Evolutionary conservation across 1,140 invertebrate genomes (phyloP).

Genomic region (Conopomorpha cramerella): DNA sequence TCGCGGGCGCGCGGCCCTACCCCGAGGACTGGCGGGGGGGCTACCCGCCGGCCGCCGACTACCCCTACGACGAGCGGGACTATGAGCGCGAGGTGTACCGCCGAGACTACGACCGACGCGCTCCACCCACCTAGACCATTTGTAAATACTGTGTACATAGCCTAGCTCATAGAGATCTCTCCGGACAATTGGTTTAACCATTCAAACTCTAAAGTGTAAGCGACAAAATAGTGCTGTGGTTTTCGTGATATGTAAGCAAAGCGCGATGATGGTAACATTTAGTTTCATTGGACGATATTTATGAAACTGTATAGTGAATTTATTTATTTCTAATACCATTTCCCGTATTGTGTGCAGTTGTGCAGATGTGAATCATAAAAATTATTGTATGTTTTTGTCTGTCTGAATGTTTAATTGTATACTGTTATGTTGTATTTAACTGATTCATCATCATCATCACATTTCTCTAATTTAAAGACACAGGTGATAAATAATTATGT

Average conservation of each 20-base stretch:
- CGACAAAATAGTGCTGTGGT: constrained; percentile 54
- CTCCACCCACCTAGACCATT: constrained; percentile 30
- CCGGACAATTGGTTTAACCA: constrained; percentile 31
- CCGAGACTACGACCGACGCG: constrained; percentile 45
- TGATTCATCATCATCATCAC: constrained; percentile 17
- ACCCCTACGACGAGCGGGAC: constrained; percentile 40
- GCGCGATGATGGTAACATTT: constrained; percentile 25
- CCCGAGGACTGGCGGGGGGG: constrained; percentile 46
- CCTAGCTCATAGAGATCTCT: constrained; percentile 29
- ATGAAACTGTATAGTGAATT: constrained; percentile 57
- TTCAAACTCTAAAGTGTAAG: constrained; percentile 43
- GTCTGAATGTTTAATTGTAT: constrained; percentile 23
- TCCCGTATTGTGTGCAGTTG: constrained; percentile 46
- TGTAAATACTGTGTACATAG: constrained; percentile 33
- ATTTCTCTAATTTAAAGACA: constrained; percentile 27
- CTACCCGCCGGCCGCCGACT: constrained; percentile 34
- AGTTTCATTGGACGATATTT: constrained; percentile 29
- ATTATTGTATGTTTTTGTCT: constrained; percentile 45
- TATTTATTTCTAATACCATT: constrained; percentile 52
- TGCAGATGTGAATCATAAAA: constrained; percentile 43
- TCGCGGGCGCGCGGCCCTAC: constrained; percentile 35
- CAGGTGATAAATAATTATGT: constrained; percentile 47
- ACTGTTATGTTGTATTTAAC: constrained; percentile 42
- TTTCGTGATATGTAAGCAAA: constrained; percentile 53
- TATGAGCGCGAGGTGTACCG: constrained; percentile 48